Evolutionary conservation across 2,888 invertebrate species (phyloP), one percentile per base, ranked within the genome.

Genomic region (Adelognathus sp.): DNA sequence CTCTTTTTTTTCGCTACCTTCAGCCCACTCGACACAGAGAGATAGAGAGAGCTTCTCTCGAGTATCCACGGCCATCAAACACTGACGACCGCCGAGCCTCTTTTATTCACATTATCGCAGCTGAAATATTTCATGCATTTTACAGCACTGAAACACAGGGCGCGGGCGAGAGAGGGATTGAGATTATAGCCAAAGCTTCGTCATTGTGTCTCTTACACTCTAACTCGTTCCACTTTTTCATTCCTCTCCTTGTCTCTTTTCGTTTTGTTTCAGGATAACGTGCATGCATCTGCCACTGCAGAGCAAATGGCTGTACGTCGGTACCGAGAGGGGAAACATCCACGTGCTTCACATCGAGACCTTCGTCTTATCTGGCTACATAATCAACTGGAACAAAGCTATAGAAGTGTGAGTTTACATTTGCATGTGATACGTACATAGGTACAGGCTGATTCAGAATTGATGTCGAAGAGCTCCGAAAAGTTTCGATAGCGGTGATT

Each of bases 381-480:
- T 98, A 92, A 98, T 99, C 94, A 99, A 99, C 94, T 99, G 99
- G 99, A 99, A 99, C 94, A 99, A 99, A 94, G 98, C 99, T 88
- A 99, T 99, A 92, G 99, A 99, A 95, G 94, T 98, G 98, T 99
- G 93, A 96, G 97, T 96, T 92, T 83, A 63, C 75, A 76, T 29
- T 11, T 50, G 21, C n/a, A n/a, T n/a, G n/a, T n/a, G n/a, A n/a
- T n/a, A n/a, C n/a, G n/a, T n/a, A n/a, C n/a, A n/a, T n/a, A n/a
- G n/a, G n/a, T n/a, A n/a, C n/a, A n/a, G n/a, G n/a, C n/a, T n/a
- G n/a, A n/a, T n/a, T n/a, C n/a, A n/a, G n/a, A n/a, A n/a, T n/a
- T n/a, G n/a, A n/a, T n/a, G n/a, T n/a, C n/a, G n/a, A n/a, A n/a
- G n/a, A n/a, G n/a, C n/a, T n/a, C n/a, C n/a, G n/a, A n/a, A n/a